Percentiles rank a stretch among this genome's conserved stretches.
Conservation (phyloP, 2,888 invertebrate species). For the Limnephilus auricula region DNA sequence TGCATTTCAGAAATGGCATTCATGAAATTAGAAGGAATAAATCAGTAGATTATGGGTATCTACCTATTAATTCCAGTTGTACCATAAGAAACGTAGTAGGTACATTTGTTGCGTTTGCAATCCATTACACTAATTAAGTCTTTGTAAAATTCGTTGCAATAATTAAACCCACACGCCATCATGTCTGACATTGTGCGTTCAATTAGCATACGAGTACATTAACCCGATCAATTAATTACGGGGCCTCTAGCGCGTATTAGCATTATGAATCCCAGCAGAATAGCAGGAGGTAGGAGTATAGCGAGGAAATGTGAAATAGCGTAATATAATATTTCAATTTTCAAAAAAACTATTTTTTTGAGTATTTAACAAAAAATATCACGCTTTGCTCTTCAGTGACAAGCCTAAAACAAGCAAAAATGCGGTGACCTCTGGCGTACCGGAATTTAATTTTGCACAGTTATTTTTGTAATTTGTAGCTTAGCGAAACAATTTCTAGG, state of each 20-base stretch:
- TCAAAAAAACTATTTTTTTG: no score
- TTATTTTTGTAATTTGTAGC: no score
- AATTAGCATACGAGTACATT: conserved; percentile 5
- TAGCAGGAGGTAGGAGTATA: not conserved
- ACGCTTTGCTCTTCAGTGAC: no score
- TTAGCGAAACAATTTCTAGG: no score
- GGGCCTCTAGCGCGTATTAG: not conserved
- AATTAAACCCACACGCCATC: not conserved
- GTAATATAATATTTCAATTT: not conserved
- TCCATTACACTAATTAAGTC: not conserved
- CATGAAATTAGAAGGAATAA: not conserved
- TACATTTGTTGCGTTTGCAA: not conserved
- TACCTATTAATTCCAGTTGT: not conserved
- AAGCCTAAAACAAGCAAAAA: no score
- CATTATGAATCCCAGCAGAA: not conserved
- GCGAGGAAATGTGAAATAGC: not conserved
- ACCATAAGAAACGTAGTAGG: not conserved
- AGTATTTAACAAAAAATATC: no score
- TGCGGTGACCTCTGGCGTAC: no score
- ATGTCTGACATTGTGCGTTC: not conserved
- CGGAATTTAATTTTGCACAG: no score
- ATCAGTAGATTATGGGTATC: not conserved
- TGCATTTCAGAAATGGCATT: not conserved
- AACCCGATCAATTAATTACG: conserved; percentile 18
- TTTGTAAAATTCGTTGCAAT: conserved; percentile 18